Percentiles rank a stretch among this genome's conserved stretches.
Conservation (phyloP, 2,797 vertebrate species). For the Psittacula echo region DNA sequence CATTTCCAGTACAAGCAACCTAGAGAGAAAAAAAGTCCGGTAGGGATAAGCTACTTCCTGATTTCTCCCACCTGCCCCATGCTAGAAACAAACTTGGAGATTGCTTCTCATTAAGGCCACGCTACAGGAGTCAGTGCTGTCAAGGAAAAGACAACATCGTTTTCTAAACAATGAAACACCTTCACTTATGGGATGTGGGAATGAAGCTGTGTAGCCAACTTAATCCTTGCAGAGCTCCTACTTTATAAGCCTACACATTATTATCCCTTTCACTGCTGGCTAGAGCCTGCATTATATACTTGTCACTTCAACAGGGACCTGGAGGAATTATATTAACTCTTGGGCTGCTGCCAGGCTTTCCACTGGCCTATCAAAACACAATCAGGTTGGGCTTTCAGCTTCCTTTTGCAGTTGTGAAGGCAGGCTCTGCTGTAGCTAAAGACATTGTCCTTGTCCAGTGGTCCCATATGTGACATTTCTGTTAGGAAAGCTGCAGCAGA, state of each 20-base stretch:
- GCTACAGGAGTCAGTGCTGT: background rate
- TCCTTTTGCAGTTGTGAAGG: background rate
- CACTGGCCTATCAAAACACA: background rate
- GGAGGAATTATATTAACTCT: background rate
- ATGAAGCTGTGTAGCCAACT: background rate
- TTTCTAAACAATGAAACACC: background rate
- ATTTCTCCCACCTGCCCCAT: background rate
- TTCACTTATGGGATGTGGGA: background rate
- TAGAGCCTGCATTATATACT: background rate
- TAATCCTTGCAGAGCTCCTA: slow-evolving; percentile 5
- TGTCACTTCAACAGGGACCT: background rate
- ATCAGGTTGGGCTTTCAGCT: background rate
- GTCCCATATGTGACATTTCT: background rate
- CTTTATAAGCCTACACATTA: background rate
- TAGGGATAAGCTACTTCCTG: background rate
- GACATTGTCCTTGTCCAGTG: too few species aligned
- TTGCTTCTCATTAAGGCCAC: background rate
- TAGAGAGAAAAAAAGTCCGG: background rate
- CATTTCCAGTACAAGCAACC: background rate
- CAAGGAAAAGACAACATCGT: background rate
- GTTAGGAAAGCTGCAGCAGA: background rate
- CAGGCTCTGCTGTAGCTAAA: background rate
- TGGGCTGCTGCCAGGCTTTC: background rate
- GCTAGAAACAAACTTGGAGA: background rate
- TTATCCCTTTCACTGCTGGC: background rate